phyloP scores from a whole-genome alignment of 2,797 vertebrate genomes.

The Cephalopachus bancanus region DNA sequence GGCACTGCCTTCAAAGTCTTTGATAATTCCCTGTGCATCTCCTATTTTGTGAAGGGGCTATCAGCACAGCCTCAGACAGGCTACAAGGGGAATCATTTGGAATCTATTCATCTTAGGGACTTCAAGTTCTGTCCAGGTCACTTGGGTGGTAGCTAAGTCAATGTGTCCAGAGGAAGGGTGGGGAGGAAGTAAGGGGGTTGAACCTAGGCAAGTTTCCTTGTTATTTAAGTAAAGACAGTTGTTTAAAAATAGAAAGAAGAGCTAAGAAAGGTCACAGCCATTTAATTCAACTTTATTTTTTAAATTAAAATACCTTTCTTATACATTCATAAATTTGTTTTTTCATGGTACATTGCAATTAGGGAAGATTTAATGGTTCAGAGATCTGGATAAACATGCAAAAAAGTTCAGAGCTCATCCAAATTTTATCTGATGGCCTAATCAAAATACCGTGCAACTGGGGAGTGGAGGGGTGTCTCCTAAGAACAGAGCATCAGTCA shows the following conservation, averaged over 20 bases:
- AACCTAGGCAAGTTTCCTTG: slow-evolving; percentile 69
- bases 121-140: neutral
- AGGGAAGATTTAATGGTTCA: slow-evolving; percentile 76
- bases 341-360: slow-evolving; percentile 56
- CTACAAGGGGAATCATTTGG: neutral
- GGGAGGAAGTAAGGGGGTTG: neutral
- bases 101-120: neutral
- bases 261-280: slow-evolving; percentile 75
- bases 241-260: slow-evolving; percentile 83
- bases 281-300: slow-evolving; percentile 76
- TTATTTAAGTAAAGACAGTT: slow-evolving; percentile 77
- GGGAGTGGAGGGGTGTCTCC: neutral
- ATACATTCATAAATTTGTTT: slow-evolving; percentile 79
- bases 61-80: neutral
- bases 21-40: neutral
- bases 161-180: neutral
- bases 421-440: slow-evolving; percentile 54
- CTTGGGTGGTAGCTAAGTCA: neutral
- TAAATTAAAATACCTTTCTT: slow-evolving; percentile 84
- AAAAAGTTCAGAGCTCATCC: slow-evolving; percentile 47
- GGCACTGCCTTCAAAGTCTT: neutral
- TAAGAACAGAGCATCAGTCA: neutral
- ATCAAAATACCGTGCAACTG: neutral
- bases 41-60: neutral
- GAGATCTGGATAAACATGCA: slow-evolving; percentile 65